phyloP scores from a whole-genome alignment of 1,140 invertebrate genomes.

The Rhopalosiphum padi region DNA sequence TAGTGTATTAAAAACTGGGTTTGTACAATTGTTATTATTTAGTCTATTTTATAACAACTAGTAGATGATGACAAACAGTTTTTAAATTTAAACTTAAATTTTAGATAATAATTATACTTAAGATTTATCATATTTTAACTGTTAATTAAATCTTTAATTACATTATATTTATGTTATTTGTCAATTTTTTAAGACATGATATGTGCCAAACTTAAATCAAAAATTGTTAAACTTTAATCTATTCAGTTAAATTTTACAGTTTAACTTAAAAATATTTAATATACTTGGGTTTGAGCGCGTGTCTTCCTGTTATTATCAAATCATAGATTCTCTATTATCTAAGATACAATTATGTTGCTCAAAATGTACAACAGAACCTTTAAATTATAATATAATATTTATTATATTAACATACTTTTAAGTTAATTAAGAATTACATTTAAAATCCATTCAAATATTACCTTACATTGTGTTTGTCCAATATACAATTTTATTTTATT shows the following conservation, averaged over 20 bases:
- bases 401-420: background rate
- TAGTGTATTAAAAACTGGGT: background rate
- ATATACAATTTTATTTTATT: background rate
- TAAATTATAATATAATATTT: background rate
- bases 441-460: background rate
- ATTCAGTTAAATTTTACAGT: background rate
- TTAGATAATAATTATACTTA: background rate
- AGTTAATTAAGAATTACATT: background rate
- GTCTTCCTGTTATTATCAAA: background rate
- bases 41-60: background rate
- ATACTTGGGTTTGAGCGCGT: background rate
- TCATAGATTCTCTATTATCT: background rate
- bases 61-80: background rate
- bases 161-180: background rate
- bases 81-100: no score
- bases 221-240: background rate
- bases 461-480: background rate
- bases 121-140: background rate
- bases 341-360: slow-evolving; percentile 13
- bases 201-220: slow-evolving; percentile 5
- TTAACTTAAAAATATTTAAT: slow-evolving; percentile 10
- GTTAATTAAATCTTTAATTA: background rate
- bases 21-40: background rate
- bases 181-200: background rate
- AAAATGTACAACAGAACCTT: slow-evolving; percentile 22